Base-by-base conservation (phyloP, 2,888 invertebrate genomes). In the Agriopis leucophaearia region DNA sequence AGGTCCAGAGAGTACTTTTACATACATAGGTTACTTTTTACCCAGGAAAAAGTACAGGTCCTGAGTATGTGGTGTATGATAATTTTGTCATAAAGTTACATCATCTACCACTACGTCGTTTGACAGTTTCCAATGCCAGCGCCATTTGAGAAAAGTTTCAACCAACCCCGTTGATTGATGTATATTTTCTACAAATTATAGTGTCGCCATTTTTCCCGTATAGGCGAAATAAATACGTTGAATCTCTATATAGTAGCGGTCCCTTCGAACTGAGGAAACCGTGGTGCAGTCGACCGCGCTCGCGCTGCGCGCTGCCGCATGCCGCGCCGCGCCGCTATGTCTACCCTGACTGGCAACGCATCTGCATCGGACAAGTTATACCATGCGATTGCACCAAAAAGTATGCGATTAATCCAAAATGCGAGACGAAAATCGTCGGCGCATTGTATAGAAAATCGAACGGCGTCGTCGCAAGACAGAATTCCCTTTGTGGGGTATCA, bases 401-500 rank as follows among this genome's bases (percentile, higher is more conserved):
- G n/a, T n/a, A n/a, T n/a, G n/a, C n/a, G n/a, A n/a, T n/a, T 89
- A 88, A 90, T 90, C 86, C 84, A 77, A 81, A 88, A 89, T 89
- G 89, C 88, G 88, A 88, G 88, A 87, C 87, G 87, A 89, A 89
- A 91, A 90, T 89, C 87, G 87, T 81, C 84, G 84, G 82, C 83
- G 86, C 84, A 89, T 91, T 92, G 92, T 90, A 83, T 82, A 83
- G 88, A 90, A 92, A 93, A 92, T 77, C 78, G 80, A 80, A 78
- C 79, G 81, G 81, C 66, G 69, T 67, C 71, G 71, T 74, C 70
- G 72, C 73, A 71, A 71, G 72, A 74, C 71, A 88, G 87, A 89
- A 89, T 83, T 65, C 83, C 82, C 79, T 73, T 92, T 92, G 92
- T 90, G 88, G 85, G 81, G 90, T 89, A 91, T 92, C 92, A 92